Evolutionary conservation across 1,140 invertebrate species (phyloP).

Genomic region (Drosophila tani): DNA sequence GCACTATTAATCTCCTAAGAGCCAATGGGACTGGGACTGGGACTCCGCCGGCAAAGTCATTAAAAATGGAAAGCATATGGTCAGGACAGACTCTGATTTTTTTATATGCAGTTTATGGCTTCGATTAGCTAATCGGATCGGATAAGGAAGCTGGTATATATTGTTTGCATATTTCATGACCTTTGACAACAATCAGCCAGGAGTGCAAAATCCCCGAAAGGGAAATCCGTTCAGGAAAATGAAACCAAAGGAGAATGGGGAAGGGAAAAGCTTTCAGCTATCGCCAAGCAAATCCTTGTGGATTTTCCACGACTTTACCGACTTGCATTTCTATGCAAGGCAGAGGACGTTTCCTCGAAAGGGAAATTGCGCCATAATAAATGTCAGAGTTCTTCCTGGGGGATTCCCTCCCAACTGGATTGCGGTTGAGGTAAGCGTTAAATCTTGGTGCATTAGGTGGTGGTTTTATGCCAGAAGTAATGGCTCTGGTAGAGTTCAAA

Average conservation of each 20-base stretch:
- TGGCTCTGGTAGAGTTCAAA: background rate
- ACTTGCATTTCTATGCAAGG: slow-evolving; percentile 71
- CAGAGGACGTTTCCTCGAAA: slow-evolving; percentile 9
- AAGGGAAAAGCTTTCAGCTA: slow-evolving; percentile 68
- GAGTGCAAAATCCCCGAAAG: slow-evolving; percentile 55
- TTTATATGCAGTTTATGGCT: slow-evolving; percentile 38
- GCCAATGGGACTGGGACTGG: slow-evolving; percentile 6
- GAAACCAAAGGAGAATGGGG: background rate
- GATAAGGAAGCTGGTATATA: slow-evolving; percentile 27
- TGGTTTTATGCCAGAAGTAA: slow-evolving; percentile 7
- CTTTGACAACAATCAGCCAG: slow-evolving; percentile 30
- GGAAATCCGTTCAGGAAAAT: slow-evolving; percentile 16
- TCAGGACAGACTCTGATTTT: slow-evolving; percentile 32
- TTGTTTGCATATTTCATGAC: slow-evolving; percentile 72
- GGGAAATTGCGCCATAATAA: slow-evolving; percentile 57
- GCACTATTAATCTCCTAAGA: slow-evolving; percentile 46
- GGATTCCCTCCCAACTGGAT: slow-evolving; percentile 9
- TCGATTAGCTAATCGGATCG: slow-evolving; percentile 76
- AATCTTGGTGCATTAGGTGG: slow-evolving; percentile 13
- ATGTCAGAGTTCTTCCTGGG: slow-evolving; percentile 49
- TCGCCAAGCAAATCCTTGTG: slow-evolving; percentile 65
- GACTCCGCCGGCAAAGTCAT: slow-evolving; percentile 3
- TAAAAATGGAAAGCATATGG: slow-evolving; percentile 29
- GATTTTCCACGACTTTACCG: slow-evolving; percentile 66
- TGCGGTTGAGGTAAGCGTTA: slow-evolving; percentile 6